Evolutionary conservation across 2,113 vertebrate species (phyloP).

Genomic region (Ranitomeya imitator): DNA sequence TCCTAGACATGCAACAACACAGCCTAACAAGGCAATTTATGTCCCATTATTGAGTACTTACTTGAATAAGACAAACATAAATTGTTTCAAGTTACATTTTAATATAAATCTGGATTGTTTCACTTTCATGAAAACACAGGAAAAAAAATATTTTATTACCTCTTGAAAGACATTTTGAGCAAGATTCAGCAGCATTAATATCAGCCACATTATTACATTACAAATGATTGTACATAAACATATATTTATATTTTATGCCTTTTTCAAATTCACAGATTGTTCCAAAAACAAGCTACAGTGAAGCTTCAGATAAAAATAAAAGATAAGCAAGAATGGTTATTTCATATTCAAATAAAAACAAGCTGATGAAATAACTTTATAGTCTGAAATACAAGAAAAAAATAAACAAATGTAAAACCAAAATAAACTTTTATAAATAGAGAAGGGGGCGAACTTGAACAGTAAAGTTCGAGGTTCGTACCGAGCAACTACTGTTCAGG

Average conservation of each 20-base stretch:
- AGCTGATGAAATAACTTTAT: background rate
- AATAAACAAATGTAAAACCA: background rate
- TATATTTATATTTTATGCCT: slow-evolving; percentile 30
- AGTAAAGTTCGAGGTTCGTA: too few species aligned
- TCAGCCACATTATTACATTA: slow-evolving; percentile 24
- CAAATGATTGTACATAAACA: slow-evolving; percentile 30
- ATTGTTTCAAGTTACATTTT: background rate
- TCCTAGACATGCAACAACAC: background rate
- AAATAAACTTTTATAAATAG: background rate
- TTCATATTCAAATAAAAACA: slow-evolving; percentile 1
- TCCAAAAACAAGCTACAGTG: slow-evolving; percentile 31
- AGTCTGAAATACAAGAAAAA: background rate
- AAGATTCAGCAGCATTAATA: slow-evolving; percentile 31
- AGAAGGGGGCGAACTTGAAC: too few species aligned
- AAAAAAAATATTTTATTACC: slow-evolving; percentile 21
- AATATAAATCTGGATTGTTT: background rate
- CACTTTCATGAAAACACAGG: background rate
- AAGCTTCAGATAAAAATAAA: slow-evolving; percentile 18
- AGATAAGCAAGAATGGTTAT: slow-evolving; percentile 23
- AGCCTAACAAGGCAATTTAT: background rate
- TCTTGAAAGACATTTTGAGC: slow-evolving; percentile 4
- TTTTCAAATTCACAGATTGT: slow-evolving; percentile 26
- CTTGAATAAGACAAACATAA: background rate
- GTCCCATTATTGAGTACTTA: background rate
- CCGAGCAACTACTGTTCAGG: too few species aligned